Base-by-base conservation (phyloP, 1,140 invertebrate species). In the Adelges cooleyi region DNA sequence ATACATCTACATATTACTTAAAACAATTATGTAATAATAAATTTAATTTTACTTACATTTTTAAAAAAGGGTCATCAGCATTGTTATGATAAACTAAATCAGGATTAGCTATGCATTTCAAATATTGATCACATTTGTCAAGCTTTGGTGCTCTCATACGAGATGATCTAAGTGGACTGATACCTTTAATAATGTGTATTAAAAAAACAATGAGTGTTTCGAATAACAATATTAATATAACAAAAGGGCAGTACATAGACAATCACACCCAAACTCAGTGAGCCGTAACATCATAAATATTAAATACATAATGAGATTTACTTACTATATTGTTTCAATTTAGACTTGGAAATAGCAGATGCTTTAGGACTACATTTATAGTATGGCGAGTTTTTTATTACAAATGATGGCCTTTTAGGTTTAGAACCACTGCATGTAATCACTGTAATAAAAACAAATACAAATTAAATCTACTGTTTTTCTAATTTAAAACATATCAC, bases 241-340 rank as follows among this genome's bases (percentile, higher is more conserved):
- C 27, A 18, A 17, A 62, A 62, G 56, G 56, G 33, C 46, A 62
- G 56, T 40, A n/a, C 29, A 29, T 44, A 62, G 46, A 62, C 9
- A 46, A 4, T 22, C 56, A 62, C 56, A 62, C 56, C 56, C 42
- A 62, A 46, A 62, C 3, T 44, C 15, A 5, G 25, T 62, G 25
- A 48, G 33, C 56, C 56, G 17, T 44, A 62, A 62, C 56, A 15
- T 59, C 5, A 46, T 17, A 52, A 15, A 27, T 38, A 62, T 62
- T 42, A n/a, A 17, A 11, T 42, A n/a, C n/a, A n/a, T n/a, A n/a
- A 62, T 48, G 29, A 1, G 1, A 48, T 62, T 62, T 62, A 62
- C 56, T 62, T 62, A 62, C 56, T 48, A 11, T 17, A 62, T 46
- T 62, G 56, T 62, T 48, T 62, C 13, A 46, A 13, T 48, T 62